Base-by-base conservation (phyloP, 2,888 invertebrate species). In the Ormia ochracea region DNA sequence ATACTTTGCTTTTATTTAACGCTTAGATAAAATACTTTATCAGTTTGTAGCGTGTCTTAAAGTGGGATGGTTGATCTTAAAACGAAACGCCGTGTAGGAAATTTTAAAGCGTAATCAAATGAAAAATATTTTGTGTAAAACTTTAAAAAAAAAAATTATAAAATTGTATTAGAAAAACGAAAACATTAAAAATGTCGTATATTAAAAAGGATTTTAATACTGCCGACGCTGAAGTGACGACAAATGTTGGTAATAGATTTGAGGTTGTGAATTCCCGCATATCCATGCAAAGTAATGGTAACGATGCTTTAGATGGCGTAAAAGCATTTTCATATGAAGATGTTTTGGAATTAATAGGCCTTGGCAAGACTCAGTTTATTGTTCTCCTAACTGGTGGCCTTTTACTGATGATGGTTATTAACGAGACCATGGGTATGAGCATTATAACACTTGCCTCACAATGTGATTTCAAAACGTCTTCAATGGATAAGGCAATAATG, bases 401-500 rank as follows among this genome's bases (percentile, higher is more conserved):
- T 5, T 91, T 93, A 36, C 88, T 94, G 10, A 92, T 93, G 92
- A 92, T 93, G 52, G 93, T 94, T 82, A 93, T 94, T 78, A 92
- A 93, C 88, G 94, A 94, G 89, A 93, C 93, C 10, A 90, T 94
- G 89, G 92, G 92, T 1, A 91, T 94, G 87, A 93, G 93, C 70
- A 93, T 93, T 83, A 92, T 94, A 59, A 91, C 93, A 65, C 93
- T 94, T 10, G 93, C 93, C 0, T 93, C 94, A 0, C 93, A 94
- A 88, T 94, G 94, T 83, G 94, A 94, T 86, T 90, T 94, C 54
- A 84, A 90, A 3, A 90, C 93, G 12, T 90, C 90, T 19, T 89
- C 93, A 2, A 81, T 86, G 43, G 91, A 93, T 82, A 92, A 93
- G 83, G 93, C 94, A 0, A 90, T 93, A 84, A 90, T 94, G 54